A percentile compares a stretch with the other conserved stretches of the same genome.
Evolutionary conservation across 2,113 vertebrate species (phyloP).

Genomic region (Pachycephala philippinensis): DNA sequence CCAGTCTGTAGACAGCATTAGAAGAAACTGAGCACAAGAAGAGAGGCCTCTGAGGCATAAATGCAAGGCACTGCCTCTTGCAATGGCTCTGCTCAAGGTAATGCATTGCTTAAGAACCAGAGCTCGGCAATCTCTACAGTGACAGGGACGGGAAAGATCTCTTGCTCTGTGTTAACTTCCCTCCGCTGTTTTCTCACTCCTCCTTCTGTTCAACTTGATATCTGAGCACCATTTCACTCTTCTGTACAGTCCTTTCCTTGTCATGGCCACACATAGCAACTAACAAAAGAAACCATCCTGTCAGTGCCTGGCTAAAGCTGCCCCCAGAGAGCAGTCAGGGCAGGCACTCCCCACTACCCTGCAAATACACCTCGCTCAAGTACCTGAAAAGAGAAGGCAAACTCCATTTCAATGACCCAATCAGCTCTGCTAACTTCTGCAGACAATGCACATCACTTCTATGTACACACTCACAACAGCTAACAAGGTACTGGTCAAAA

Average conservation of each 20-base stretch:
- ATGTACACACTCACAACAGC: background rate
- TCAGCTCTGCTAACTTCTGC: background rate
- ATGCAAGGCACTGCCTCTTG: background rate
- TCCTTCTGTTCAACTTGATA: background rate
- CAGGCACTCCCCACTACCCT: background rate
- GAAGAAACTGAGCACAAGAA: background rate
- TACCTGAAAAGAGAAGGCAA: background rate
- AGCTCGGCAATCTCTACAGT: background rate
- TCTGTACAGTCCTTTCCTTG: background rate
- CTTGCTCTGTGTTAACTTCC: background rate
- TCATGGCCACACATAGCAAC: background rate
- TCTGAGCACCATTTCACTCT: background rate
- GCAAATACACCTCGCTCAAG: background rate
- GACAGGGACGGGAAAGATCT: background rate
- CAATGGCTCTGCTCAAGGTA: background rate
- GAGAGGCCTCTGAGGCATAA: background rate
- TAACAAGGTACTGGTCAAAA: background rate
- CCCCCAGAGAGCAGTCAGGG: background rate
- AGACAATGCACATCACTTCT: background rate
- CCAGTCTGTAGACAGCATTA: background rate
- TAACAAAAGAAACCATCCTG: background rate
- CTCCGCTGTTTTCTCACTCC: background rate
- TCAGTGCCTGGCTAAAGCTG: background rate
- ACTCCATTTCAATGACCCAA: background rate
- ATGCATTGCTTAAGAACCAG: background rate